Percentiles rank a stretch among this genome's conserved stretches.
These are phyloP conservation scores for Tyrophagus putrescentiae DNA, from an alignment of 1,140 invertebrate species.

Conservation along the genomic window DNA sequence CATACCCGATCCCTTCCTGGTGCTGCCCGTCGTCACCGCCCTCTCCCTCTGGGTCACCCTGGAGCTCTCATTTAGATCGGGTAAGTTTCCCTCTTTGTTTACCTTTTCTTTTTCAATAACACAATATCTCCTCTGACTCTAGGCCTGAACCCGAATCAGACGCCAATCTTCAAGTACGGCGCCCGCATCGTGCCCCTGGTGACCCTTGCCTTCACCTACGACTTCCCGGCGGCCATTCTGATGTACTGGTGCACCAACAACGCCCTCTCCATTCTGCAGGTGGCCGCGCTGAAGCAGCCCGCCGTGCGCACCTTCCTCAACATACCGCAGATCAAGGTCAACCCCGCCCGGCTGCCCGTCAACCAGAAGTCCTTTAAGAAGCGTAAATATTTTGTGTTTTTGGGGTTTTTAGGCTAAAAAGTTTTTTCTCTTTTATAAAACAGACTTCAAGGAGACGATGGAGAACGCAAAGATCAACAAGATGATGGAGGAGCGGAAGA, in stretches of 20 bases:
- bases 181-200: slow-evolving; percentile 4
- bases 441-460: slow-evolving; percentile 9
- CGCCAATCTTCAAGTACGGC: background rate
- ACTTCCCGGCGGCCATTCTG: slow-evolving; percentile 51
- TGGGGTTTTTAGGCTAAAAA: background rate
- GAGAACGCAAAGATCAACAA: slow-evolving; percentile 18
- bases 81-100: slow-evolving; percentile 23
- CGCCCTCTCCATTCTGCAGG: slow-evolving; percentile 69
- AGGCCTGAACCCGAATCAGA: background rate
- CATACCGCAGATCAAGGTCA: slow-evolving; percentile 51
- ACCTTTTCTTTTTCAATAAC: slow-evolving; percentile 27
- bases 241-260: slow-evolving; percentile 83
- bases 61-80: slow-evolving; percentile 41
- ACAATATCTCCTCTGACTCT: slow-evolving; percentile 4
- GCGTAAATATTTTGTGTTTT: slow-evolving; percentile 31
- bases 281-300: slow-evolving; percentile 56
- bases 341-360: slow-evolving; percentile 41
- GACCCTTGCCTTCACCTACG: slow-evolving; percentile 23
- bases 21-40: slow-evolving; percentile 69
- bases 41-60: slow-evolving; percentile 61
- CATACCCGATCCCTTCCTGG: slow-evolving; percentile 68
- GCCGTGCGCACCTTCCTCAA: slow-evolving; percentile 56
- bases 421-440: background rate
- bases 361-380: slow-evolving; percentile 59
- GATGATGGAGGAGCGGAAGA: slow-evolving; percentile 50